phyloP scores from a whole-genome alignment of 2,797 vertebrate genomes.

The Rhinatrema bivittatum region DNA sequence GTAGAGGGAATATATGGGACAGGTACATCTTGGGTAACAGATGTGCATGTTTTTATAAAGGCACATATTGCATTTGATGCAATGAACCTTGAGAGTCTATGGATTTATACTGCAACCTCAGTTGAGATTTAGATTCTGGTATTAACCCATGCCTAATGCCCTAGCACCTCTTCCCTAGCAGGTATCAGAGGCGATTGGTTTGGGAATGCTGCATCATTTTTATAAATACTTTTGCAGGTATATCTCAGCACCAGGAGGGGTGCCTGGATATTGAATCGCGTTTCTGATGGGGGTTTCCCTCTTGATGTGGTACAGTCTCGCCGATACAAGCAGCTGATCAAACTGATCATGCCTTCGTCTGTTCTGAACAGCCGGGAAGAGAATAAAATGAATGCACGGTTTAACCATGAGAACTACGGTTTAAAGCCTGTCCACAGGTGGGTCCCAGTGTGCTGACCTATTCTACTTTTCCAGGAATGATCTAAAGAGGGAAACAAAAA shows the following conservation, averaged over 20 bases:
- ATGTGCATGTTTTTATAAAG: too few species aligned
- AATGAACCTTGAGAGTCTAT: too few species aligned
- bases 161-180: too few species aligned
- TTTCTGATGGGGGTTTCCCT: constrained; percentile 50
- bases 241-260: constrained; percentile 69
- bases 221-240: constrained; percentile 62
- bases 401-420: constrained; percentile 63
- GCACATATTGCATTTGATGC: too few species aligned
- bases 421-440: constrained; percentile 63
- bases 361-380: constrained; percentile 48
- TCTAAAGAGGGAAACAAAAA: too few species aligned
- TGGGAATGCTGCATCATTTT: too few species aligned
- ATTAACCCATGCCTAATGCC: too few species aligned
- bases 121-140: too few species aligned
- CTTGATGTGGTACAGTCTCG: constrained; percentile 56
- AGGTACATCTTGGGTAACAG: too few species aligned
- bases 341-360: constrained; percentile 37
- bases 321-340: constrained; percentile 46
- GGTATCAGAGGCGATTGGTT: too few species aligned
- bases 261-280: constrained; percentile 61
- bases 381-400: constrained; percentile 49
- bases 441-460: background rate
- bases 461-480: background rate
- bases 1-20: too few species aligned
- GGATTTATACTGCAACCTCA: too few species aligned